Percentiles rank a stretch among this genome's conserved stretches.
Evolutionary conservation across 1,140 invertebrate species (phyloP).

Genomic region (Drosophila pectinifera): DNA sequence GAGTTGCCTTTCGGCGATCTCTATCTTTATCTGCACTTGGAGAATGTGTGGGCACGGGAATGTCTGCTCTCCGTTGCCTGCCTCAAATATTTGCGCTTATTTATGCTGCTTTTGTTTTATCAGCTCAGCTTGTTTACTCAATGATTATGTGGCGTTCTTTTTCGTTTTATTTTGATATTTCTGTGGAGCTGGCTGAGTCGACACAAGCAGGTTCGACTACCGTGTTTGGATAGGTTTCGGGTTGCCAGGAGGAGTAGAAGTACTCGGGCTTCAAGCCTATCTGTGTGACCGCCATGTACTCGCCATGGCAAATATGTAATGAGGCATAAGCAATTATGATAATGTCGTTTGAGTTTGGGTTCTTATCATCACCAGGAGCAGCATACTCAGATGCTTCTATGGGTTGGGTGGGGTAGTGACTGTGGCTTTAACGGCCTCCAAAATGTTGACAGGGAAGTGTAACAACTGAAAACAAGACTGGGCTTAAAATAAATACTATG

Average conservation of each 20-base stretch:
- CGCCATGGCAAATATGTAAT: slow-evolving; percentile 74
- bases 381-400: slow-evolving; percentile 12
- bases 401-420: not conserved
- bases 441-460: slow-evolving; percentile 48
- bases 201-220: slow-evolving; percentile 31
- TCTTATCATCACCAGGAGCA: slow-evolving; percentile 60
- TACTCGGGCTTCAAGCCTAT: slow-evolving; percentile 48
- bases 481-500: slow-evolving; percentile 27
- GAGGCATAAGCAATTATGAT: slow-evolving; percentile 83
- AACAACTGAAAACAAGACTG: slow-evolving; percentile 20
- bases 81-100: slow-evolving; percentile 75
- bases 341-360: slow-evolving; percentile 72
- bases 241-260: slow-evolving; percentile 17
- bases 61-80: slow-evolving; percentile 31
- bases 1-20: slow-evolving; percentile 56
- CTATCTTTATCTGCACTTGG: slow-evolving; percentile 59
- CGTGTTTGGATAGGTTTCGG: slow-evolving; percentile 49
- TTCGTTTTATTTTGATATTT: slow-evolving; percentile 8
- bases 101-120: slow-evolving; percentile 79
- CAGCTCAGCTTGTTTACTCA: slow-evolving; percentile 76
- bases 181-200: slow-evolving; percentile 35
- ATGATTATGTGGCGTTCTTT: slow-evolving; percentile 61
- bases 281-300: slow-evolving; percentile 38
- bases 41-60: slow-evolving; percentile 30
- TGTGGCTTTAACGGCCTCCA: slow-evolving; percentile 28